Evolutionary conservation across 2,888 invertebrate genomes (phyloP), one percentile per base, ranked within the genome.

Genomic region (Diaprepes abbreviatus): DNA sequence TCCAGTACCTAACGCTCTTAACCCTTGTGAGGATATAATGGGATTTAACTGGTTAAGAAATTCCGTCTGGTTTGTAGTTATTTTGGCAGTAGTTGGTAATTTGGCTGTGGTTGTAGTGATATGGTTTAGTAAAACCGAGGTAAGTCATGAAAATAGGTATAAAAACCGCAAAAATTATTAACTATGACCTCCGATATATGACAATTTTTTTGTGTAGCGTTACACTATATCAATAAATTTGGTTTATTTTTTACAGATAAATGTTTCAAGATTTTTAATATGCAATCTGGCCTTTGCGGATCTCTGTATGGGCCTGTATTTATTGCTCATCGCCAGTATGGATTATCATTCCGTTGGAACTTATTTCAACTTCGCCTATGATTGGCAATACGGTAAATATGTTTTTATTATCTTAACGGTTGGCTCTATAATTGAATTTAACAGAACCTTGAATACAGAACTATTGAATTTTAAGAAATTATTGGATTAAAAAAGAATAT

Each of bases 1-100:
- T 36, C 95, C 95, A 0, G 86, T 87, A 71, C 92, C 94, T 0
- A 91, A 95, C 82, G 93, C 92, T 0, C 85, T 95, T 57, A 95
- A 94, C 83, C 95, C 95, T 0, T 95, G 95, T 83, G 95, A 95
- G 81, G 95, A 95, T 81, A 93, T 95, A 66, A 94, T 95, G 92
- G 94, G 94, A 19, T 91, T 91, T 82, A 84, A 89, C 45, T 92
- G 92, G 90, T 85, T 94, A 1, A 88, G 94, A 63, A 88, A 90
- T 74, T 91, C 93, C 58, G 94, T 96, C 1, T 97, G 96, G 96
- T 87, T 94, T 75, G 95, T 96, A 24, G 90, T 95, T 67, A 85
- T 91, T 0, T 87, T 94, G 6, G 94, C 95, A 0, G 90, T 95
- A 0, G 86, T 93, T 12, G 96, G 96, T 65, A 96, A 96, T 84